Percentiles rank a stretch among this genome's conserved stretches.
Evolutionary conservation across 2,797 vertebrate species (phyloP).

Genomic region (Sebastiscus tertius): DNA sequence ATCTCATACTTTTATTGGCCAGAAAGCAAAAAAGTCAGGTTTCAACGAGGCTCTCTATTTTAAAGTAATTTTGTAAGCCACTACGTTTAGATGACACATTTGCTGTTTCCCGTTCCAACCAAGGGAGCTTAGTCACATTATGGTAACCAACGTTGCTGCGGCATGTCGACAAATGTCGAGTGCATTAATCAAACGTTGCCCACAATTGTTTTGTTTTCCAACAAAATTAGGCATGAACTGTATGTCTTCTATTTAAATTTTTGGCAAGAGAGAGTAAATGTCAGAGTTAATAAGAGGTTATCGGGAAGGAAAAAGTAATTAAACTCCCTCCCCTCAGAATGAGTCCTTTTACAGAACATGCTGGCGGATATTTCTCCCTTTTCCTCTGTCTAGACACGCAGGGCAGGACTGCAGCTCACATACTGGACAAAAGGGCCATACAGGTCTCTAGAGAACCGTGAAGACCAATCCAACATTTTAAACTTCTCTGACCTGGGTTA

Average conservation of each 20-base stretch:
- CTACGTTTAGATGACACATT: conserved; percentile 34
- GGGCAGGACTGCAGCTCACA: conserved; percentile 54
- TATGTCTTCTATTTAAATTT: conserved; percentile 53
- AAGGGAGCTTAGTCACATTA: conserved; percentile 13
- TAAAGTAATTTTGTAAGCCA: conserved; percentile 11
- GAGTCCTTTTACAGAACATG: conserved; percentile 65
- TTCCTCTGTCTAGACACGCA: conserved; percentile 77
- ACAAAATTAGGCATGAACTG: conserved; percentile 47
- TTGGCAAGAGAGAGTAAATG: conserved; percentile 54
- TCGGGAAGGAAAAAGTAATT: conserved; percentile 74
- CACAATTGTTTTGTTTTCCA: conserved; percentile 64
- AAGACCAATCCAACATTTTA: conserved; percentile 43
- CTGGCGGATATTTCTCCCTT: conserved; percentile 68
- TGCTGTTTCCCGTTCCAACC: conserved; percentile 20
- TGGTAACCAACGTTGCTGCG: conserved; percentile 12
- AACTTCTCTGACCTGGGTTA: conserved; percentile 20
- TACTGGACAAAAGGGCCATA: conserved; percentile 73
- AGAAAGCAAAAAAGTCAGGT: conserved; percentile 1
- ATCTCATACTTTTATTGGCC: conserved; percentile 4
- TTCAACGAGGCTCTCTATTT: conserved; percentile 17
- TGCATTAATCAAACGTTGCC: conserved; percentile 49
- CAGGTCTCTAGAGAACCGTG: conserved; percentile 63
- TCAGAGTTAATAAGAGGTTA: conserved; percentile 76
- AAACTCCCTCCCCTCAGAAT: conserved; percentile 63
- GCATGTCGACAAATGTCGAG: conserved; percentile 33